These are phyloP conservation scores for Muraenolepis orangiensis DNA, from an alignment of 2,797 vertebrate species.

Conservation along the genomic window DNA sequence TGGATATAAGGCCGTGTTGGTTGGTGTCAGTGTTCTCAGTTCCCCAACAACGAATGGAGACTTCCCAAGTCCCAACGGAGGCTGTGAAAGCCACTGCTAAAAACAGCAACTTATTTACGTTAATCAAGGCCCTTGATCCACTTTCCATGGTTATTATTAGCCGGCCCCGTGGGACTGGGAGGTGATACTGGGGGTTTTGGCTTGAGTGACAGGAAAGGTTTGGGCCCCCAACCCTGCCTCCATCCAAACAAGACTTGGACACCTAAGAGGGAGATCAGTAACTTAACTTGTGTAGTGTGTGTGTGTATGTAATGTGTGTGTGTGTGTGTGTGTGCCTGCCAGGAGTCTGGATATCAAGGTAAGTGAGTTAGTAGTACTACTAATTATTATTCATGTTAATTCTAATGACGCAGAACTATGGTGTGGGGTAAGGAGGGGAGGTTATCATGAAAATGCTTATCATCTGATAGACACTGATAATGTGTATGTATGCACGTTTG, in stretches of 20 bases:
- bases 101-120: too few relatives aligned
- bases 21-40: neutral
- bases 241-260: too few relatives aligned
- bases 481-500: slow-evolving; percentile 11
- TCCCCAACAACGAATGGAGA: neutral
- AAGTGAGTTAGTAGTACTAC: slow-evolving; percentile 44
- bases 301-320: neutral
- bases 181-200: too few relatives aligned
- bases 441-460: neutral
- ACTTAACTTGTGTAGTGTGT: neutral
- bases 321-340: neutral
- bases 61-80: neutral
- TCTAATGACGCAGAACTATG: neutral
- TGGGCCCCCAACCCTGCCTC: too few relatives aligned
- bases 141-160: too few relatives aligned
- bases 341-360: slow-evolving; percentile 13
- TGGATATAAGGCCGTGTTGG: neutral
- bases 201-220: too few relatives aligned
- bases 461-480: neutral
- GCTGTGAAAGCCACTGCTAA: neutral
- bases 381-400: too few relatives aligned
- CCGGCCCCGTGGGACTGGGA: too few relatives aligned
- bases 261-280: too few relatives aligned
- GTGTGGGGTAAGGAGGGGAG: neutral
- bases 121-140: too few relatives aligned